Percentiles rank a stretch among this genome's conserved stretches.
phyloP scores from a whole-genome alignment of 2,113 vertebrate genomes.

The Nibea coibor region DNA sequence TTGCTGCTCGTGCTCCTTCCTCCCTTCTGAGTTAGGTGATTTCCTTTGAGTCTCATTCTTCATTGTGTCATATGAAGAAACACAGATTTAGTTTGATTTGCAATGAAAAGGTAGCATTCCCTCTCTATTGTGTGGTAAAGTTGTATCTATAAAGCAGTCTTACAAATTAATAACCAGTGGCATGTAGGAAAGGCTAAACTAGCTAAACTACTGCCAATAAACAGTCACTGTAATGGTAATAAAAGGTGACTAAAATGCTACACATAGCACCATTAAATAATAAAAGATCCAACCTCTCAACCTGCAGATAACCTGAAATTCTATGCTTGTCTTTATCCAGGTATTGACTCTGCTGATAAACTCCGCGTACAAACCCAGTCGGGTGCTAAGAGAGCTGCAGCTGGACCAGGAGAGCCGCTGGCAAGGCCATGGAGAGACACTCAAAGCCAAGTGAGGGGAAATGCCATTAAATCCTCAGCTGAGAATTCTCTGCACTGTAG shows the following conservation, averaged over 20 bases:
- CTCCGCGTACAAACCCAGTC: constrained; percentile 97
- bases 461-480: constrained; percentile 41
- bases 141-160: no score
- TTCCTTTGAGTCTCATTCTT: background rate
- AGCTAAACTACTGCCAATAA: background rate
- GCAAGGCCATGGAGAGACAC: constrained; percentile 94
- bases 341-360: constrained; percentile 96
- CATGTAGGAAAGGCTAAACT: background rate
- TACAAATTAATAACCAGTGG: background rate
- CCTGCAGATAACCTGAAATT: constrained; percentile 10
- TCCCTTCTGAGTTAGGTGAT: background rate
- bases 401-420: constrained; percentile 95
- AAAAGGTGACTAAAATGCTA: background rate
- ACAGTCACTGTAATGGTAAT: background rate
- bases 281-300: background rate
- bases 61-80: background rate
- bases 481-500: constrained; percentile 16
- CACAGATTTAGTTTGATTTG: background rate
- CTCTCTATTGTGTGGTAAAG: background rate
- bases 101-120: no score
- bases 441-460: constrained; percentile 96
- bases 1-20: background rate
- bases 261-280: background rate
- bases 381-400: constrained; percentile 95
- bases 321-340: constrained; percentile 74